Conservation (phyloP, 2,888 invertebrate species). For the Agrochola macilenta region DNA sequence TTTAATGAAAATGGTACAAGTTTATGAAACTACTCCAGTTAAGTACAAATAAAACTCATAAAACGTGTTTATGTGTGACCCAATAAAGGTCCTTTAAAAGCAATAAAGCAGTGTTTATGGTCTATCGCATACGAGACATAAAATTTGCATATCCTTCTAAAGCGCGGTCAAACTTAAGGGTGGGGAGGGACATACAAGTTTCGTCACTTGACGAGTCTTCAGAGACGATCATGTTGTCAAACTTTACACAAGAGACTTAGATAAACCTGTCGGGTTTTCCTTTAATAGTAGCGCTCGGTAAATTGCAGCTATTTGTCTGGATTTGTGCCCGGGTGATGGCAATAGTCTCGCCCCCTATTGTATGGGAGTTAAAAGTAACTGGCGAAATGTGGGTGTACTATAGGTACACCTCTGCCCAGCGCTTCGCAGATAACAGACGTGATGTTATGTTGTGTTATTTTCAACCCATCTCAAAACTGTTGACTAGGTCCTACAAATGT, state of each 20-base stretch:
- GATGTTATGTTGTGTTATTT: neutral
- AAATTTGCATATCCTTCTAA: constrained; percentile 21
- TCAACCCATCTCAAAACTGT: neutral
- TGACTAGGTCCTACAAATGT: neutral
- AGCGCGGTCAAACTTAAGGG: neutral
- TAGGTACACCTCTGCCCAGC: no score
- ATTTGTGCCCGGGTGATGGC: no score
- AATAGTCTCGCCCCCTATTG: no score
- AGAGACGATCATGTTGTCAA: constrained; percentile 3
- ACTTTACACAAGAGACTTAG: neutral
- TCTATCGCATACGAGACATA: neutral
- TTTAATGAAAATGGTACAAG: neutral
- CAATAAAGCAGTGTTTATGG: constrained; percentile 32
- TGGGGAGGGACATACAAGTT: constrained; percentile 14
- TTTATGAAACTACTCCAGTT: neutral
- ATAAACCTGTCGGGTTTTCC: neutral
- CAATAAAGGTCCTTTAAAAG: constrained; percentile 14
- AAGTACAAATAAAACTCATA: neutral
- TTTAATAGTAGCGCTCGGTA: neutral
- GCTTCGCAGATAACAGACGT: no score
- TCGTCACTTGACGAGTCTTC: neutral
- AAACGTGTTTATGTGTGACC: neutral
- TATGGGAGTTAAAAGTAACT: no score
- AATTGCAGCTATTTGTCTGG: neutral
- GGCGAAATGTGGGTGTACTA: no score